Base-by-base conservation (phyloP, 2,888 invertebrate species). In the Xestia sexstrigata region DNA sequence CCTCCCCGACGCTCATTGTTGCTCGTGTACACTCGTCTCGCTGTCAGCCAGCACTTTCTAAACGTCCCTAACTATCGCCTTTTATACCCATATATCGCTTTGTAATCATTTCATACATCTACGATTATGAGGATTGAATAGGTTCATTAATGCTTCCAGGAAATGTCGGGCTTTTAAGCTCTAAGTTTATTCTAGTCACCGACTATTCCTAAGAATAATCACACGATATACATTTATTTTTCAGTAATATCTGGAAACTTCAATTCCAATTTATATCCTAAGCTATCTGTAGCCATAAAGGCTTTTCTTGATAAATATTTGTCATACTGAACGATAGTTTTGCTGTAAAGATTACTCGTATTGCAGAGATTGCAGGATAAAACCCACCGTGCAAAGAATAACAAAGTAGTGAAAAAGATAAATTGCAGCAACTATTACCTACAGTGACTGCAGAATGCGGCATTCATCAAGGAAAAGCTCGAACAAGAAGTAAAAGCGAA, bases 401-500 rank as follows among this genome's bases (percentile, higher is more conserved):
- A 81, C 83, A 80, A 82, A 78, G 84, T 87, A 79, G 81, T 78
- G 66, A 82, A 63, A 78, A 81, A 86, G 90, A 91, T 91, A 91
- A 91, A 91, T 90, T 84, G 88, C 81, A 81, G 82, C 49, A 69
- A 88, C 84, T 86, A 90, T 90, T 89, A 60, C 60, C 30, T 17
- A 89, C 88, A 89, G 83, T 86, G 88, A 88, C 87, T 88, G 82
- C 75, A 89, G 87, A 91, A 91, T 91, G 88, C 80, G 83, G 87
- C 83, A 88, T 89, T 88, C 88, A 89, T 88, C 89, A 86, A 89
- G 90, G 87, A 91, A 92, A 91, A 90, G 86, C 88, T 91, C 83
- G 84, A 90, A 90, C 90, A 93, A 91, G 91, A 93, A 90, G 92
- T 90, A 93, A 93, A 93, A 91, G 88, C 91, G 89, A 91, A 89